Evolutionary conservation across 1,140 invertebrate species (phyloP).

Genomic region (Hylaeus volcanicus): DNA sequence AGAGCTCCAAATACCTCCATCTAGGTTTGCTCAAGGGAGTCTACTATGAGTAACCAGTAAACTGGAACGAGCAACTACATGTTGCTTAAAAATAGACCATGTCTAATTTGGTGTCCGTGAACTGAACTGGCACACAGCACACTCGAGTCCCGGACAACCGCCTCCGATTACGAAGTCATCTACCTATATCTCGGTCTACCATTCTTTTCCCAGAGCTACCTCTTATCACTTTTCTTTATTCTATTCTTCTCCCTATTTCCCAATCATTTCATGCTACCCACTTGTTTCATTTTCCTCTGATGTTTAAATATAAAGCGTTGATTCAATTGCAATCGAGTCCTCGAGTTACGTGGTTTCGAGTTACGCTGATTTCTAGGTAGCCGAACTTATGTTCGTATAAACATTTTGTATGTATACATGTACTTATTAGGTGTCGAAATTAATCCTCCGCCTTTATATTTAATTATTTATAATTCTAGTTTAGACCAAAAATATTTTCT

Average conservation of each 20-base stretch:
- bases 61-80: slow-evolving; percentile 75
- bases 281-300: not conserved
- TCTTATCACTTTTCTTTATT: not conserved
- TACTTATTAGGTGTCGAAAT: no score
- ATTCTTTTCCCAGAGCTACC: slow-evolving; percentile 20
- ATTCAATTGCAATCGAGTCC: not conserved
- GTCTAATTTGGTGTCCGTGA: slow-evolving; percentile 80
- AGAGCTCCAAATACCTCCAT: not conserved
- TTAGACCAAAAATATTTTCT: no score
- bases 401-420: no score
- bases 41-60: slow-evolving; percentile 67
- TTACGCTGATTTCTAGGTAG: no score
- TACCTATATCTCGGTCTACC: slow-evolving; percentile 35
- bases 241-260: not conserved
- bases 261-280: not conserved
- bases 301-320: not conserved
- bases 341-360: no score
- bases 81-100: slow-evolving; percentile 76
- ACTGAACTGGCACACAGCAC: slow-evolving; percentile 73
- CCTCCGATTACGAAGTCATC: slow-evolving; percentile 51
- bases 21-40: slow-evolving; percentile 1
- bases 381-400: no score
- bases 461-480: no score
- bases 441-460: no score
- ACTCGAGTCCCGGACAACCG: slow-evolving; percentile 58